Percentiles rank a stretch among this genome's conserved stretches.
phyloP scores from a whole-genome alignment of 2,797 vertebrate species.

The Paedocypris micromegethes region DNA sequence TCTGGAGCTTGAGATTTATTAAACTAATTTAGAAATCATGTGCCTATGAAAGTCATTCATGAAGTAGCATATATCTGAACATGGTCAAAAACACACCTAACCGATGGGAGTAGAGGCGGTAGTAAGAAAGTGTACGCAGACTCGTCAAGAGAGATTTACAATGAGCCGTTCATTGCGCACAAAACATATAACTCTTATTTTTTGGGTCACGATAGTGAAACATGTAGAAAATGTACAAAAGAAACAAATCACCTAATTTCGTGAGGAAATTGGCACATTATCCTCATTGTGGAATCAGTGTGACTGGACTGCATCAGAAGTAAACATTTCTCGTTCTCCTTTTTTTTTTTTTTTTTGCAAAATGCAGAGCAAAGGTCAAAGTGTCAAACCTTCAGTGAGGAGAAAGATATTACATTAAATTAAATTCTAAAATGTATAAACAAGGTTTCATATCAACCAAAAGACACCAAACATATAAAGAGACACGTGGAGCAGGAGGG shows the following conservation, averaged over 20 bases:
- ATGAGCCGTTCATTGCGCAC: slow-evolving; percentile 7
- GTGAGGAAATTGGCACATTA: slow-evolving; percentile 50
- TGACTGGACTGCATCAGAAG: slow-evolving; percentile 22
- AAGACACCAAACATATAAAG: slow-evolving; percentile 20
- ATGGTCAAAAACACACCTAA: slow-evolving; percentile 3
- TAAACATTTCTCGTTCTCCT: slow-evolving; percentile 14
- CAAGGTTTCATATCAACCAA: slow-evolving; percentile 1
- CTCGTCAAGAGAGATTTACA: slow-evolving; percentile 8
- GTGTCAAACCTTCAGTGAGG: slow-evolving; percentile 38
- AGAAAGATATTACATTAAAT: neutral
- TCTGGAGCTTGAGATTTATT: neutral
- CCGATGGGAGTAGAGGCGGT: neutral
- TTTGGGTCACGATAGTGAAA: neutral
- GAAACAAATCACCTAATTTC: slow-evolving; percentile 26
- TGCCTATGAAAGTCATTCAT: neutral
- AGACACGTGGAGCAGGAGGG: slow-evolving; percentile 18
- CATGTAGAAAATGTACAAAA: slow-evolving; percentile 14
- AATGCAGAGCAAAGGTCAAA: neutral
- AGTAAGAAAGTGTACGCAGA: slow-evolving; percentile 13
- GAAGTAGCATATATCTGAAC: slow-evolving; percentile 3
- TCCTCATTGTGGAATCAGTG: slow-evolving; percentile 15
- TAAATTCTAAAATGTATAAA: slow-evolving; percentile 12
- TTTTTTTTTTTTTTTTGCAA: slow-evolving; percentile 15
- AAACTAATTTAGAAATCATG: slow-evolving; percentile 1
- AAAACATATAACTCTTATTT: slow-evolving; percentile 4